A percentile compares a stretch with the other conserved stretches of the same genome.
Evolutionary conservation across 1,140 invertebrate species (phyloP).

Genomic region (Conus betulinus): DNA sequence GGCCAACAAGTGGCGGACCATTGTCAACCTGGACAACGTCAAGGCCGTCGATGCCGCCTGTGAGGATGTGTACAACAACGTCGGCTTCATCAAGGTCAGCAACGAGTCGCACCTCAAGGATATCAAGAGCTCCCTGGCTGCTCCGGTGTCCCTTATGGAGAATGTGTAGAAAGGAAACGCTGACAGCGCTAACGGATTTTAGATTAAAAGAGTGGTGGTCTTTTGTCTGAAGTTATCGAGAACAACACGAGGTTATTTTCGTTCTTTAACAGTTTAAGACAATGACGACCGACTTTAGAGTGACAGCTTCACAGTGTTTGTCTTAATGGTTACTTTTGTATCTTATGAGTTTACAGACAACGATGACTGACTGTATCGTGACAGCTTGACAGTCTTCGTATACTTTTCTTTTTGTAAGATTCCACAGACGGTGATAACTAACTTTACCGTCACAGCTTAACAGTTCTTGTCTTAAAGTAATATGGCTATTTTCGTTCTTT

Average conservation of each 20-base stretch:
- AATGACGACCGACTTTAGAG: neutral
- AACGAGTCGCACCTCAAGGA: slow-evolving; percentile 22
- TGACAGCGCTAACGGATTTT: too few relatives aligned
- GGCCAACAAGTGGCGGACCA: slow-evolving; percentile 34
- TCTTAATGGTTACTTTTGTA: too few relatives aligned
- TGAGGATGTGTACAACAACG: slow-evolving; percentile 27
- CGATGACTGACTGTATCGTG: too few relatives aligned
- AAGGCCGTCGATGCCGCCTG: slow-evolving; percentile 28
- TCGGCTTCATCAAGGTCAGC: slow-evolving; percentile 33
- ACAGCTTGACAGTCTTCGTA: too few relatives aligned
- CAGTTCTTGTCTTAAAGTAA: too few relatives aligned
- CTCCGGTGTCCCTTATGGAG: slow-evolving; percentile 20
- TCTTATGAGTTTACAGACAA: too few relatives aligned
- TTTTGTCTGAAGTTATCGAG: neutral
- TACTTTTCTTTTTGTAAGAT: too few relatives aligned
- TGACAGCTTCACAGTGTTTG: neutral
- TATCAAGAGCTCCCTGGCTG: slow-evolving; percentile 25
- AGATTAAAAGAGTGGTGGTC: neutral
- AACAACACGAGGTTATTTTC: neutral
- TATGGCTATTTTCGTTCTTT: too few relatives aligned
- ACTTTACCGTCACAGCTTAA: too few relatives aligned
- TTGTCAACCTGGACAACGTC: slow-evolving; percentile 26
- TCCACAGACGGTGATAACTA: too few relatives aligned
- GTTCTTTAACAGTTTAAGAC: neutral
- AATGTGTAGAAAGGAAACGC: neutral